Percentiles rank a stretch among this genome's conserved stretches.
phyloP scores from a whole-genome alignment of 2,113 vertebrate species.

The Embiotoca jacksoni region DNA sequence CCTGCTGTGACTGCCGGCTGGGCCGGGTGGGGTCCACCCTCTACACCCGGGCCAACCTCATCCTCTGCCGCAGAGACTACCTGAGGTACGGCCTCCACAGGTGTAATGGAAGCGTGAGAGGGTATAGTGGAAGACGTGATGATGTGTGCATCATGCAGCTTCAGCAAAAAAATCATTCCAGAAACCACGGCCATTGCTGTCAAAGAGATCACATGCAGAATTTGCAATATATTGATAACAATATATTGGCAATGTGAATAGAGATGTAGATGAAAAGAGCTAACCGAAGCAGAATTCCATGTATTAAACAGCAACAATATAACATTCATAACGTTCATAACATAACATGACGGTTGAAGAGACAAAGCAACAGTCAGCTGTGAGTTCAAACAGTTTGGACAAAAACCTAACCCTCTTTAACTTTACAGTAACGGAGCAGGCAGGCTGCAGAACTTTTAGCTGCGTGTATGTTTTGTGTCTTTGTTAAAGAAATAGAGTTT shows the following conservation, averaged over 20 bases:
- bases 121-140: background rate
- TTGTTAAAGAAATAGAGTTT: conserved; percentile 12
- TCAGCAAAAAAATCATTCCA: background rate
- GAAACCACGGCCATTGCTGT: background rate
- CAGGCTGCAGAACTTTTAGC: conserved; percentile 20
- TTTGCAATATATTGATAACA: background rate
- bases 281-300: background rate
- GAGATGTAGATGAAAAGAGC: background rate
- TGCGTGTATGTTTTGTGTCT: conserved; percentile 4
- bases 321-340: background rate
- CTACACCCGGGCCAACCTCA: conserved; percentile 97
- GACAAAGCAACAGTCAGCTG: background rate
- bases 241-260: background rate
- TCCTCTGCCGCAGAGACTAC: conserved; percentile 96
- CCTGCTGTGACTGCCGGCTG: conserved; percentile 96
- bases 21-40: conserved; percentile 95
- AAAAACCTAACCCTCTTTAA: background rate
- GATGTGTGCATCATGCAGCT: background rate
- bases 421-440: conserved; percentile 10
- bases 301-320: background rate
- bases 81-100: conserved; percentile 85
- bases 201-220: background rate
- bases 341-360: background rate
- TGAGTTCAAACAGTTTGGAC: background rate
- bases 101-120: background rate